A percentile compares a stretch with the other conserved stretches of the same genome.
Evolutionary conservation across 2,888 invertebrate species (phyloP).

Genomic region (Scaeva pyrastri): DNA sequence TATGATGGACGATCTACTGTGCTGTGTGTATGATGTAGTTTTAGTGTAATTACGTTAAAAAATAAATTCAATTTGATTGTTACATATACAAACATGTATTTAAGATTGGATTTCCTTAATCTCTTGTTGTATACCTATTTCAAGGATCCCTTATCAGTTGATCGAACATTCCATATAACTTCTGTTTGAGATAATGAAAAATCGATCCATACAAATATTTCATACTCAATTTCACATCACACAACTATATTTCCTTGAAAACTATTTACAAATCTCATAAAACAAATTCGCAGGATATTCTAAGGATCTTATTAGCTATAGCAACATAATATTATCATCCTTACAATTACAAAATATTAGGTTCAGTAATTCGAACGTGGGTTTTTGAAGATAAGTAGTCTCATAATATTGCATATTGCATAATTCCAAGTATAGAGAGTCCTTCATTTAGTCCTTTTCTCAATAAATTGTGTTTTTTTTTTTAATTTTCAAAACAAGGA

Average conservation of each 20-base stretch:
- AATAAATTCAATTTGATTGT: conserved; percentile 39
- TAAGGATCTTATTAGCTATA: conserved; percentile 60
- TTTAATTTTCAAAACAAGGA: conserved; percentile 52
- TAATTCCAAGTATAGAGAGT: conserved; percentile 49
- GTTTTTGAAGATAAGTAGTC: conserved; percentile 46
- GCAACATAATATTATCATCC: conserved; percentile 18
- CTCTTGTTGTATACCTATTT: not conserved
- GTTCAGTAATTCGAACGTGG: conserved; percentile 63
- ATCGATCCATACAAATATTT: conserved; percentile 56
- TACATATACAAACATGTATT: conserved; percentile 31
- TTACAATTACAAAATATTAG: conserved; percentile 54
- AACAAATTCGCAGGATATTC: conserved; percentile 63
- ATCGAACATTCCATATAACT: too few species aligned
- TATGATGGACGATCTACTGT: conserved; percentile 29
- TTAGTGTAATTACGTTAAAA: conserved; percentile 8
- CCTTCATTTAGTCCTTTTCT: conserved; percentile 33
- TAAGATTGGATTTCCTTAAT: conserved; percentile 13
- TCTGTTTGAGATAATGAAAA: conserved; percentile 26
- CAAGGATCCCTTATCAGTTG: conserved; percentile 57
- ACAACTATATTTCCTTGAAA: conserved; percentile 40
- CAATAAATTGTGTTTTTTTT: conserved; percentile 14
- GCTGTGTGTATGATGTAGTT: not conserved
- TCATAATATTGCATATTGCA: conserved; percentile 35
- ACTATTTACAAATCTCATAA: conserved; percentile 25
- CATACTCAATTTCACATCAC: conserved; percentile 68